Percentiles rank a stretch among this genome's conserved stretches.
phyloP scores from a whole-genome alignment of 1,140 invertebrate genomes.

The Calephelis nemesis region DNA sequence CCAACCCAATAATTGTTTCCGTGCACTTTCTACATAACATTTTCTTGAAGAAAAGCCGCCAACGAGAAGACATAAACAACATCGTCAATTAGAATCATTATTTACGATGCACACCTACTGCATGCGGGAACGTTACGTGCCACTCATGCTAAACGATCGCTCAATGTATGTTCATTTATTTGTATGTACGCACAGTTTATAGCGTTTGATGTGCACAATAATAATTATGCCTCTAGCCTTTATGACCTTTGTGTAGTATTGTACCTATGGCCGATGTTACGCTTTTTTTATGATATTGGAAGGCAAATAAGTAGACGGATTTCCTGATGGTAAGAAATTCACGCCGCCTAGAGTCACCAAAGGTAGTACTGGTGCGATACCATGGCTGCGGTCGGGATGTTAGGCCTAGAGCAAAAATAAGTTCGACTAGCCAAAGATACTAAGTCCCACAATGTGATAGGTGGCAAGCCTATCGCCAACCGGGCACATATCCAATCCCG shows the following conservation, averaged over 20 bases:
- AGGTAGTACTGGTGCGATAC: too few relatives aligned
- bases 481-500: too few relatives aligned
- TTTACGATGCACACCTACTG: conserved; percentile 12
- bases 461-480: too few relatives aligned
- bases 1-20: neutral
- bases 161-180: conserved; percentile 13
- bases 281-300: too few relatives aligned
- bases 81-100: conserved; percentile 12
- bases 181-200: conserved; percentile 10
- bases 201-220: conserved; percentile 1
- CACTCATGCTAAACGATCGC: conserved; percentile 6
- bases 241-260: conserved; percentile 7
- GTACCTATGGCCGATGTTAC: neutral
- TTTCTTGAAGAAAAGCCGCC: conserved; percentile 7
- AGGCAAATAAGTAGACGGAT: too few relatives aligned
- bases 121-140: conserved; percentile 15
- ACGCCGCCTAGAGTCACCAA: too few relatives aligned
- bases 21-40: conserved; percentile 6
- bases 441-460: too few relatives aligned
- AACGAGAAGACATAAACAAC: conserved; percentile 10
- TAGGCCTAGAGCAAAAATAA: too few relatives aligned
- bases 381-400: too few relatives aligned
- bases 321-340: too few relatives aligned
- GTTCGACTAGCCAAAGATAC: too few relatives aligned
- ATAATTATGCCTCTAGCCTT: neutral